Base-by-base conservation (phyloP, 2,888 invertebrate genomes). In the Drosophila birchii region DNA sequence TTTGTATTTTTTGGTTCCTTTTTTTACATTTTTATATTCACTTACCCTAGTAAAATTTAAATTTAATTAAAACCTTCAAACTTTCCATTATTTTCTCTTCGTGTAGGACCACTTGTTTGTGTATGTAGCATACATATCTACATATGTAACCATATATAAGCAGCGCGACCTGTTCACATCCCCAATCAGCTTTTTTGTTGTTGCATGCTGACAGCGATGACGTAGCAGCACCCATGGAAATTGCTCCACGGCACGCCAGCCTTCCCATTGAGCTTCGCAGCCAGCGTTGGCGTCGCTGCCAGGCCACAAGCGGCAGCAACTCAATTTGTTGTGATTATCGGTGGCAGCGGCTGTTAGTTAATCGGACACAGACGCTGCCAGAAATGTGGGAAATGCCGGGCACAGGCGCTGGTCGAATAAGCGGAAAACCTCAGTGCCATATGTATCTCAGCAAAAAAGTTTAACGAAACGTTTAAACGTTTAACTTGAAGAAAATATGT, bases 311-410 rank as follows among this genome's bases (percentile, higher is more conserved):
- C 5, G 58, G 53, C 63, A 78, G 78, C 74, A 72, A 72, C 85
- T 88, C 75, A 75, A 82, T 82, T 78, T 73, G 63, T 71, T 74
- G 67, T 71, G 63, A 73, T 79, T 81, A 87, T 87, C 73, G 41
- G 45, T 60, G n/a, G 64, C 51, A 51, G 36, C 34, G 74, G 63
- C 73, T 71, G 38, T 54, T 51, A 78, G 51, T 55, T 51, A 56
- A 59, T 55, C 43, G 18, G 12, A 12, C 8, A 76, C 86, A 75
- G 56, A 62, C 45, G 61, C 41, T 14, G 39, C 4, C 70, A 57
- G 43, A 74, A 53, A 62, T 49, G 39, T 11, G 5, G 0, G 63
- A 32, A 34, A 18, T 11, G 47, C 36, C 9, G 0, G 2, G 1
- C 5, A 60, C 68, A 61, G 76, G 16, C 20, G 47, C 5, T 44